Percentiles rank a stretch among this genome's conserved stretches.
Evolutionary conservation across 2,888 invertebrate species (phyloP).

Genomic region (Venusia cambrica): DNA sequence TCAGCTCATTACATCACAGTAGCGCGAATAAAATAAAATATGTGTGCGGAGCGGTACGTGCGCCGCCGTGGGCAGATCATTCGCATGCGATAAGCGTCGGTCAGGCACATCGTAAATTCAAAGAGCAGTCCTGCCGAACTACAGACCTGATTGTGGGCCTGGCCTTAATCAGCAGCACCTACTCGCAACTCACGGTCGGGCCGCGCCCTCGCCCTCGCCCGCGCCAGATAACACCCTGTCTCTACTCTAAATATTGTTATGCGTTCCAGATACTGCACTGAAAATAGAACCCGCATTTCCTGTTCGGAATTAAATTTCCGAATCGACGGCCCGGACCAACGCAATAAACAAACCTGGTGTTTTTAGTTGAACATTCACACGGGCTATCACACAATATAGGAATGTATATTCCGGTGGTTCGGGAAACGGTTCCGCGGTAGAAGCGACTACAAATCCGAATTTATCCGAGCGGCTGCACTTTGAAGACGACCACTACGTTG

Average conservation of each 20-base stretch:
- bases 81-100: conserved; percentile 80
- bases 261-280: conserved; percentile 17
- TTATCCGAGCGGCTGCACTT: conserved; percentile 64
- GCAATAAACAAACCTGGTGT: conserved; percentile 15
- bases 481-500: conserved; percentile 59
- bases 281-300: conserved; percentile 15
- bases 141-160: conserved; percentile 76
- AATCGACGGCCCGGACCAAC: conserved; percentile 4
- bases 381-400: conserved; percentile 12
- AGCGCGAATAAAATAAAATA: conserved; percentile 82
- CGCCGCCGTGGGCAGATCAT: conserved; percentile 79
- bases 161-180: conserved; percentile 71
- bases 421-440: conserved; percentile 37
- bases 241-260: conserved; percentile 29
- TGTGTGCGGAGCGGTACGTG: conserved; percentile 75
- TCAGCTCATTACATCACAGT: conserved; percentile 82
- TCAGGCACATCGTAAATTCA: conserved; percentile 80
- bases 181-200: conserved; percentile 40
- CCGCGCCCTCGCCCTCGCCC: conserved; percentile 14
- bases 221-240: conserved; percentile 27
- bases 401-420: conserved; percentile 28
- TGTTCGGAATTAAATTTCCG: conserved; percentile 7
- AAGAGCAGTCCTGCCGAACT: conserved; percentile 77
- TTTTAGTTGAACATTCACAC: conserved; percentile 16
- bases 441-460: conserved; percentile 54